Conservation (phyloP, 2,888 invertebrate genomes). For the Drosophila infuscata region DNA sequence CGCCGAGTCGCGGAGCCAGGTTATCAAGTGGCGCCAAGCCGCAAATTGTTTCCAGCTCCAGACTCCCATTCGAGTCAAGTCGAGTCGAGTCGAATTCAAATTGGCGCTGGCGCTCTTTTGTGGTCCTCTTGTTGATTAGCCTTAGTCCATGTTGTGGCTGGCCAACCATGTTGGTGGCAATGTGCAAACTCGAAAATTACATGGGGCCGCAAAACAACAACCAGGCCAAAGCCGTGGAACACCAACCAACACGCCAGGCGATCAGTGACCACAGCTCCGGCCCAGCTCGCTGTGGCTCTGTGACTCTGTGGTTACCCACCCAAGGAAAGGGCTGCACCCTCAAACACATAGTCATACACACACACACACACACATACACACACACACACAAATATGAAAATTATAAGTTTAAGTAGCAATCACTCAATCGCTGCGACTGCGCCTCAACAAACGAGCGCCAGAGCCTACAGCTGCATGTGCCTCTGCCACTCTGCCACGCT, state of each 20-base stretch:
- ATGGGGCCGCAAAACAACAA: constrained; percentile 35
- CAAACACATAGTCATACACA: constrained; percentile 34
- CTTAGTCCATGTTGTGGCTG: constrained; percentile 68
- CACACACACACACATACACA: constrained; percentile 18
- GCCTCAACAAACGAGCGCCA: constrained; percentile 57
- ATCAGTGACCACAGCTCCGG: constrained; percentile 22
- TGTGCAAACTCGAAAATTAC: constrained; percentile 83
- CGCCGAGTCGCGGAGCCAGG: constrained; percentile 50
- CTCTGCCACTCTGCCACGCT: not conserved
- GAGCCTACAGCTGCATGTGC: constrained; percentile 10
- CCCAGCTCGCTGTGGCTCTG: constrained; percentile 3
- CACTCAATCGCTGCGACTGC: constrained; percentile 83
- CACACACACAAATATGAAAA: constrained; percentile 83
- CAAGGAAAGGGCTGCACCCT: constrained; percentile 65
- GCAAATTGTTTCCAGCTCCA: constrained; percentile 74
- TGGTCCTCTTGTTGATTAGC: constrained; percentile 51
- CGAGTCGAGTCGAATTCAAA: constrained; percentile 71
- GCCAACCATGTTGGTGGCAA: constrained; percentile 74
- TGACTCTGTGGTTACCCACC: constrained; percentile 43
- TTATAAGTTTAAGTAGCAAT: constrained; percentile 85
- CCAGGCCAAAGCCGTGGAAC: constrained; percentile 27
- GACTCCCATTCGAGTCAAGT: constrained; percentile 25
- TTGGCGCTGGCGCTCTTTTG: constrained; percentile 56
- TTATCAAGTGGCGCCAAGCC: constrained; percentile 83
- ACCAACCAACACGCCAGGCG: constrained; percentile 31